These are phyloP conservation scores for Crotalus adamanteus DNA, from an alignment of 2,797 vertebrate species.

Conservation along the genomic window DNA sequence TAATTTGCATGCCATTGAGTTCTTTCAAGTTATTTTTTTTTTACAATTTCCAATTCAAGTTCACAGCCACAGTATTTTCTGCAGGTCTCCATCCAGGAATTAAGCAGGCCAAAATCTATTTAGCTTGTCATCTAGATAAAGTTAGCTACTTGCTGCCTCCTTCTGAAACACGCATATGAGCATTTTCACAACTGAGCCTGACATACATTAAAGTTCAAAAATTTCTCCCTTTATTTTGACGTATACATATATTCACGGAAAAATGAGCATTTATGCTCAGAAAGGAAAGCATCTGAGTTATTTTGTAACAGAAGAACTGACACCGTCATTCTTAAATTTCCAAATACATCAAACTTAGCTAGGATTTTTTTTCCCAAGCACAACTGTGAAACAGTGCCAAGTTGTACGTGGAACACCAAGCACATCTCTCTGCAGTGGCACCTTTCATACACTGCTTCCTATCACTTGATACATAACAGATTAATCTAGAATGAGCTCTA, in stretches of 20 bases:
- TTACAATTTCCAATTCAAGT: neutral
- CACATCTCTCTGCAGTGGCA: neutral
- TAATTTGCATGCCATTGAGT: neutral
- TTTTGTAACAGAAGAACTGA: neutral
- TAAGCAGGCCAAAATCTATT: neutral
- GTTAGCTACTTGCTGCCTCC: neutral
- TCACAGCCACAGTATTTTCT: neutral
- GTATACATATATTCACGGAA: neutral
- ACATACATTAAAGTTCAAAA: neutral
- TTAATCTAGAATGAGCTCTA: neutral
- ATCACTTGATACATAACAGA: neutral
- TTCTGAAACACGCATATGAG: neutral
- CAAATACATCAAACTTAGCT: neutral
- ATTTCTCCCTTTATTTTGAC: neutral
- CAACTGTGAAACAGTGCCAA: neutral
- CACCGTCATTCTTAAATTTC: neutral
- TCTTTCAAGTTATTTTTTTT: neutral
- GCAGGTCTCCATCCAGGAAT: neutral
- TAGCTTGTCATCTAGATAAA: neutral
- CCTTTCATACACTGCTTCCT: neutral
- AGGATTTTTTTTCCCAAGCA: neutral
- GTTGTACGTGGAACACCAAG: neutral
- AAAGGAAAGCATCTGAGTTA: neutral
- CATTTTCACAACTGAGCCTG: neutral
- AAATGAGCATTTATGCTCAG: neutral